These are phyloP conservation scores for Phyllopteryx taeniolatus DNA, from an alignment of 2,113 vertebrate species.

Conservation along the genomic window DNA sequence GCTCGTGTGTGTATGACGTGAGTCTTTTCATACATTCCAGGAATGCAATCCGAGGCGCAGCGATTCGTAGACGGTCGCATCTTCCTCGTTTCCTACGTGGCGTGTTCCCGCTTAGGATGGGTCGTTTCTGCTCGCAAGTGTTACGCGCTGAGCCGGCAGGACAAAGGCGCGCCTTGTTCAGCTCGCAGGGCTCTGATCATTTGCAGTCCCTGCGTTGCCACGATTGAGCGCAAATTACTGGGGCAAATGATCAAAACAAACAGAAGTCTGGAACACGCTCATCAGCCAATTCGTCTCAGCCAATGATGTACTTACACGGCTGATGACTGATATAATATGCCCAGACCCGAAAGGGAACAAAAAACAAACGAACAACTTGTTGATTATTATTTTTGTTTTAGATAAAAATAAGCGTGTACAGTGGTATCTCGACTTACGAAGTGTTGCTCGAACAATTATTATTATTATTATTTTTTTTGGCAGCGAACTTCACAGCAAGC, in stretches of 20 bases:
- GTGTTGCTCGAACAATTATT: too few relatives aligned
- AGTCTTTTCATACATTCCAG: neutral
- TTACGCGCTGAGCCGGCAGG: constrained; percentile 11
- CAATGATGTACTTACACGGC: constrained; percentile 9
- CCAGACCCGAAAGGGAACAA: too few relatives aligned
- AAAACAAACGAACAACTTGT: too few relatives aligned
- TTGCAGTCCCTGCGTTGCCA: too few relatives aligned
- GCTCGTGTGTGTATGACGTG: neutral
- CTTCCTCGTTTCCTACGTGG: neutral
- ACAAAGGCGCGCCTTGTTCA: constrained; percentile 25
- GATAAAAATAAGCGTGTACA: too few relatives aligned
- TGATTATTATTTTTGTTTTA: too few relatives aligned
- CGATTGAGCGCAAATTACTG: constrained; percentile 26
- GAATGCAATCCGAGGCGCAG: neutral
- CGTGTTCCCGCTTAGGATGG: neutral
- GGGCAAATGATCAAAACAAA: constrained; percentile 50
- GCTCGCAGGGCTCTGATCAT: constrained; percentile 40
- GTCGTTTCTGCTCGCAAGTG: constrained; percentile 26
- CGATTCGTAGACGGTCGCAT: constrained; percentile 4
- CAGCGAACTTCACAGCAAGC: too few relatives aligned
- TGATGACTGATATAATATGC: neutral
- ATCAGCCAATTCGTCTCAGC: constrained; percentile 7
- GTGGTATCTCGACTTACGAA: too few relatives aligned
- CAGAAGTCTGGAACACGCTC: constrained; percentile 15
- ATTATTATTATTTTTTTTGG: too few relatives aligned